A percentile compares a stretch with the other conserved stretches of the same genome.
phyloP scores from a whole-genome alignment of 2,797 vertebrate genomes.

The Strix occidentalis region DNA sequence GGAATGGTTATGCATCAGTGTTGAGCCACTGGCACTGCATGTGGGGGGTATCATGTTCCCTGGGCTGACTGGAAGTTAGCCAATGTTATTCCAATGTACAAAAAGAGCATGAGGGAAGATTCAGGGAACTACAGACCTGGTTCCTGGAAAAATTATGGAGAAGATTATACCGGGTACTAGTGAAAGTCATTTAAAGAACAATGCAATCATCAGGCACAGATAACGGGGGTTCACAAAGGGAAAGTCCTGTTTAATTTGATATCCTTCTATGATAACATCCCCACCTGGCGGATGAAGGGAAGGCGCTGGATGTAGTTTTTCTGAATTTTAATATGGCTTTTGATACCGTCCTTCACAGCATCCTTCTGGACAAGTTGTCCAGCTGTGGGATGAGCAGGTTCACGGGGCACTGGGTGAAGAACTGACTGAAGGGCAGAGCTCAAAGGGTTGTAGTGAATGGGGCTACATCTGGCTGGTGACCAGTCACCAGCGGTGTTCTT shows the following conservation, averaged over 20 bases:
- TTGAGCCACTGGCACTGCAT: neutral
- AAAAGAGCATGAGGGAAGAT: neutral
- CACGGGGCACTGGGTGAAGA: neutral
- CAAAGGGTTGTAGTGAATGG: neutral
- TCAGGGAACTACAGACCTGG: neutral
- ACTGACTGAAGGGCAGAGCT: no score
- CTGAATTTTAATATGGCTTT: neutral
- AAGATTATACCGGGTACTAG: neutral
- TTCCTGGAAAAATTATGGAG: neutral
- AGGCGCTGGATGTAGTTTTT: neutral
- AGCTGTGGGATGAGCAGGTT: neutral
- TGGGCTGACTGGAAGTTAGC: neutral
- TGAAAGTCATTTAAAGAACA: neutral
- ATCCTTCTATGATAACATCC: neutral
- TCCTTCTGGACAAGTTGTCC: neutral
- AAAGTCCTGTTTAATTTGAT: neutral
- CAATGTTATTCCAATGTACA: neutral
- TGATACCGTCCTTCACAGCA: neutral
- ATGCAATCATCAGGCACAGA: neutral
- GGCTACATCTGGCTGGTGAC: neutral
- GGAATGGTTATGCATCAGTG: no score
- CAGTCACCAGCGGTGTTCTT: no score
- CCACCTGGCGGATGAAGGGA: neutral
- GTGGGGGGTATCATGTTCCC: fast-evolving
- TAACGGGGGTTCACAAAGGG: neutral